Evolutionary conservation across 2,797 vertebrate genomes (phyloP).

Genomic region (Manis crassicaudata): DNA sequence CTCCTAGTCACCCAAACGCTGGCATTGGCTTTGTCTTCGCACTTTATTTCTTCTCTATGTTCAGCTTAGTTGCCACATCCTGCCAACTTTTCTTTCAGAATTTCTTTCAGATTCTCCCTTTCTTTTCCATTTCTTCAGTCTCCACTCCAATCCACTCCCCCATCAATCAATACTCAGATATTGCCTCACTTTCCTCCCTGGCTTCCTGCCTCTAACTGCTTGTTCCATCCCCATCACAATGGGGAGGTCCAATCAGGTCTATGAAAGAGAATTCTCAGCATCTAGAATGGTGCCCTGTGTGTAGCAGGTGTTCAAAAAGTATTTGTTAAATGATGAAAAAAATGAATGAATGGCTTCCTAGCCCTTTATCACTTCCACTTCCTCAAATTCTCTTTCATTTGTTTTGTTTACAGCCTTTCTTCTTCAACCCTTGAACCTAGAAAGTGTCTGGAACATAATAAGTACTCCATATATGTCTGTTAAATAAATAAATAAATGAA

Average conservation of each 20-base stretch:
- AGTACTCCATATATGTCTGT: neutral
- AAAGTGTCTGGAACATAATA: slow-evolving; percentile 25
- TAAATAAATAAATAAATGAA: neutral
- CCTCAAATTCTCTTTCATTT: slow-evolving; percentile 37
- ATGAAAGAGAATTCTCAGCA: slow-evolving; percentile 11
- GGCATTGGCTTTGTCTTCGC: neutral
- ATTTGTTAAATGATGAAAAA: slow-evolving; percentile 26
- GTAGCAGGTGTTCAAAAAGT: slow-evolving; percentile 29
- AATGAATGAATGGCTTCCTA: neutral
- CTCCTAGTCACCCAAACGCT: neutral
- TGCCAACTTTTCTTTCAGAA: slow-evolving; percentile 43
- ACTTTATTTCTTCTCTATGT: neutral
- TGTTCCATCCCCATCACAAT: neutral
- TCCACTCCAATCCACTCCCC: neutral
- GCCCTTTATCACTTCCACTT: slow-evolving; percentile 40
- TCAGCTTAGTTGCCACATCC: neutral
- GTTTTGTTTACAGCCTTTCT: slow-evolving; percentile 39
- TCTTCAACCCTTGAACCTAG: slow-evolving; percentile 11
- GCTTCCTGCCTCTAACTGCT: neutral
- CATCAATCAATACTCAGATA: neutral
- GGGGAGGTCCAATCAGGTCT: neutral
- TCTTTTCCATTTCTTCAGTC: slow-evolving; percentile 10
- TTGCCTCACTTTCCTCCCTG: slow-evolving; percentile 5
- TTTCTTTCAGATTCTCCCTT: slow-evolving; percentile 25
- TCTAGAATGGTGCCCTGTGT: neutral